A percentile compares a stretch with the other conserved stretches of the same genome.
phyloP scores from a whole-genome alignment of 2,888 invertebrate species.

The Proisotoma minuta region DNA sequence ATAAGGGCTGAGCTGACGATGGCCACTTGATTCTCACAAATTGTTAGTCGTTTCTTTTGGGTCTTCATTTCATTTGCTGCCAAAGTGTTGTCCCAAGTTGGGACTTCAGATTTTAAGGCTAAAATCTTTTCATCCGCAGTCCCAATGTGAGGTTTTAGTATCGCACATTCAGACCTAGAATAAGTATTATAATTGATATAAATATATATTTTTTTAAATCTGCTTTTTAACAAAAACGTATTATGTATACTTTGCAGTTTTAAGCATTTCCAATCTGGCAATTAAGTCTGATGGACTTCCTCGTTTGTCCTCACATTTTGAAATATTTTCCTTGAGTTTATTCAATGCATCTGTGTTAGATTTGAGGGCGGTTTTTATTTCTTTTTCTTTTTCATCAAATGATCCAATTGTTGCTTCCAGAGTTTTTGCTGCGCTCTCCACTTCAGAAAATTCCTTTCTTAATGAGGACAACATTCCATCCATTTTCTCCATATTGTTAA shows the following conservation, averaged over 20 bases:
- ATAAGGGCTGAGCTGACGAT: constrained; percentile 71
- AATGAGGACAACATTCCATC: constrained; percentile 63
- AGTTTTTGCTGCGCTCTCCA: constrained; percentile 65
- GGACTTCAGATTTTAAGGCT: constrained; percentile 68
- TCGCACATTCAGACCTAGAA: constrained; percentile 57
- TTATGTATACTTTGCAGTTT: constrained; percentile 59
- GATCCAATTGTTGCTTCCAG: constrained; percentile 68
- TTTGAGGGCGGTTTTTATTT: constrained; percentile 68
- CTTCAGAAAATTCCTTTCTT: constrained; percentile 73
- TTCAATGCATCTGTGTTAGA: constrained; percentile 65
- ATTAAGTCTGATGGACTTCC: constrained; percentile 81
- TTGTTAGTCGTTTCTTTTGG: constrained; percentile 77
- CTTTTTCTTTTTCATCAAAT: constrained; percentile 69
- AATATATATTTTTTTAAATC: background rate
- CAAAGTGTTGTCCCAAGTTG: constrained; percentile 70
- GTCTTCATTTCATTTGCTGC: constrained; percentile 76
- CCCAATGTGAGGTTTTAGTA: constrained; percentile 64
- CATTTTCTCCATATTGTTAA: constrained; percentile 67
- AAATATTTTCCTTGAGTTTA: constrained; percentile 73
- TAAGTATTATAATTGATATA: background rate
- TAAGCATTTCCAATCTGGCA: constrained; percentile 69
- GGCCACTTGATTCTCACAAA: constrained; percentile 69
- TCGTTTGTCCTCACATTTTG: constrained; percentile 82
- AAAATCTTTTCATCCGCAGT: constrained; percentile 65
- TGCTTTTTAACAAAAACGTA: background rate